Evolutionary conservation across 2,113 vertebrate genomes (phyloP).

Genomic region (Ochotona curzoniae): DNA sequence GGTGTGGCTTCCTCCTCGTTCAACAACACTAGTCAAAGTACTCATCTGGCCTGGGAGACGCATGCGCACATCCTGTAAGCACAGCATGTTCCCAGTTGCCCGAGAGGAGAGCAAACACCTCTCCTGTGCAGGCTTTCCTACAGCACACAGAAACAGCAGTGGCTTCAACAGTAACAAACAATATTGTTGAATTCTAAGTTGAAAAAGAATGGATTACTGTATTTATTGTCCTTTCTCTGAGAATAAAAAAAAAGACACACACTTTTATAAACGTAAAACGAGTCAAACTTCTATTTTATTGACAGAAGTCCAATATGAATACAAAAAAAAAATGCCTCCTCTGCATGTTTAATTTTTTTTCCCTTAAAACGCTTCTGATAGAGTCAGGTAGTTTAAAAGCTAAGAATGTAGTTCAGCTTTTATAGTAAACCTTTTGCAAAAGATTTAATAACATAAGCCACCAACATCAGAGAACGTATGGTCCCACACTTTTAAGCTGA

Average conservation of each 20-base stretch:
- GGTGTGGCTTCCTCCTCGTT: constrained; percentile 57
- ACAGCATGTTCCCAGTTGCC: constrained; percentile 49
- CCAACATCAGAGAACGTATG: constrained; percentile 76
- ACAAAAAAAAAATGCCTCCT: constrained; percentile 86
- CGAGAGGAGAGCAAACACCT: background rate
- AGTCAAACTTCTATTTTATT: constrained; percentile 88
- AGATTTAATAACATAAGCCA: constrained; percentile 83
- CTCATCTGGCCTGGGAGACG: constrained; percentile 58
- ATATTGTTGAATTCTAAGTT: constrained; percentile 59
- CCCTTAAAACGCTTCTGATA: constrained; percentile 82
- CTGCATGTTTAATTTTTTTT: constrained; percentile 74
- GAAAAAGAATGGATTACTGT: constrained; percentile 71
- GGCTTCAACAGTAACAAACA: constrained; percentile 63
- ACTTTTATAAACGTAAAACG: constrained; percentile 85
- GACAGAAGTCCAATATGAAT: constrained; percentile 86
- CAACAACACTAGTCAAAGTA: constrained; percentile 70
- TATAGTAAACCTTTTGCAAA: constrained; percentile 81
- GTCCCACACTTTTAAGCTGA: constrained; percentile 84
- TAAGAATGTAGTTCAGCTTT: constrained; percentile 82
- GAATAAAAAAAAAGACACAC: constrained; percentile 83
- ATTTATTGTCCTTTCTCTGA: constrained; percentile 67
- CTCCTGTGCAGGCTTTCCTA: constrained; percentile 44
- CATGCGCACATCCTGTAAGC: background rate
- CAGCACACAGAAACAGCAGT: constrained; percentile 36
- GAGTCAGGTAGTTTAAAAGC: constrained; percentile 83